Percentiles rank a stretch among this genome's conserved stretches.
Evolutionary conservation across 2,113 vertebrate species (phyloP).

Genomic region (Thunnus maccoyii): DNA sequence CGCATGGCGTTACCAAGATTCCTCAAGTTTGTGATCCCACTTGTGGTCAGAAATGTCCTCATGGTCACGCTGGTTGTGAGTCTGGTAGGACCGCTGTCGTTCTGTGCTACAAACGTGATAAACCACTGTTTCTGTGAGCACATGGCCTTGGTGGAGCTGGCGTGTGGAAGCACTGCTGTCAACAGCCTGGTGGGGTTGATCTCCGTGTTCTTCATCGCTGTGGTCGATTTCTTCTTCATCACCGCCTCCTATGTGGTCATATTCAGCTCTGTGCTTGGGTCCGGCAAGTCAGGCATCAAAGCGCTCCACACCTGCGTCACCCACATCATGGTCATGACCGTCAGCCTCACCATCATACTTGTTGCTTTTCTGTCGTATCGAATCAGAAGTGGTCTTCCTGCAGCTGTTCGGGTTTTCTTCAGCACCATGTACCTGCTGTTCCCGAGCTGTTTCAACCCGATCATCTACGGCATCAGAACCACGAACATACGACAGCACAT

Average conservation of each 20-base stretch:
- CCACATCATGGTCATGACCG: constrained; percentile 38
- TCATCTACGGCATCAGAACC: constrained; percentile 59
- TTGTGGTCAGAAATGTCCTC: constrained; percentile 15
- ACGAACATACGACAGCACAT: constrained; percentile 47
- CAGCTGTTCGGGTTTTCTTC: constrained; percentile 4
- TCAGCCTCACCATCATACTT: constrained; percentile 14
- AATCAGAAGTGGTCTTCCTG: constrained; percentile 31
- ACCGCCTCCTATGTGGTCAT: constrained; percentile 37
- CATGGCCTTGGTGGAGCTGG: constrained; percentile 64
- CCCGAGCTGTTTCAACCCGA: constrained; percentile 48
- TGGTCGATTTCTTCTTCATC: constrained; percentile 41
- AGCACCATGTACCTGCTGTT: constrained; percentile 56
- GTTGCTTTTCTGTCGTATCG: constrained; percentile 51
- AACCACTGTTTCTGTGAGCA: constrained; percentile 69
- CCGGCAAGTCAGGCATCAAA: background rate
- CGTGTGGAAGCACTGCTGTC: constrained; percentile 41
- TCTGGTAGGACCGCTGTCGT: constrained; percentile 22
- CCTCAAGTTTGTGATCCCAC: constrained; percentile 15
- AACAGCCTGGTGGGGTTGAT: constrained; percentile 43
- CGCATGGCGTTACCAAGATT: constrained; percentile 10
- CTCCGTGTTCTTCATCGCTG: background rate
- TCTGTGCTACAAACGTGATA: constrained; percentile 24
- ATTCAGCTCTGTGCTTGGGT: constrained; percentile 34
- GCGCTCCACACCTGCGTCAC: constrained; percentile 57
- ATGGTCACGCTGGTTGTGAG: background rate